A percentile compares a stretch with the other conserved stretches of the same genome.
Evolutionary conservation across 2,113 vertebrate species (phyloP).

Genomic region (Carassius auratus): DNA sequence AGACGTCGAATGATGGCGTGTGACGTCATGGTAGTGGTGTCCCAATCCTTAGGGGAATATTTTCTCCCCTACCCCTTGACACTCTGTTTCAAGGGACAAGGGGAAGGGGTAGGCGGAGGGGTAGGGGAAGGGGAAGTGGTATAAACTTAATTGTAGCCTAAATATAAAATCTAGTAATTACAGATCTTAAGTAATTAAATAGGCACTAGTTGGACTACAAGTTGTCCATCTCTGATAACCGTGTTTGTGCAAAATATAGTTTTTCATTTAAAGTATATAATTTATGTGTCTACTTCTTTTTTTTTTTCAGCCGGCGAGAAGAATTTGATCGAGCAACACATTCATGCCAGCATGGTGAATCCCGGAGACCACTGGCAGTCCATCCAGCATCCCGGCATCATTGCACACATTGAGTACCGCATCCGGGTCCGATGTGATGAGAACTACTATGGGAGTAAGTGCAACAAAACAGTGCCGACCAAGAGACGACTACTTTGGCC

Average conservation of each 20-base stretch:
- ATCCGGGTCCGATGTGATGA: slow-evolving; percentile 89
- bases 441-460: slow-evolving; percentile 91
- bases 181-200: neutral
- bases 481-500: slow-evolving; percentile 91
- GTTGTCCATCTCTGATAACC: neutral
- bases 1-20: too few relatives aligned
- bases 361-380: slow-evolving; percentile 90
- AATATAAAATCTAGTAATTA: neutral
- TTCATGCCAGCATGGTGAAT: slow-evolving; percentile 88
- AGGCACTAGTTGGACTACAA: neutral
- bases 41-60: too few relatives aligned
- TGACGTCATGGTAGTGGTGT: too few relatives aligned
- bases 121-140: too few relatives aligned
- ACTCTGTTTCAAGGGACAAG: too few relatives aligned
- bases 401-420: slow-evolving; percentile 84
- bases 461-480: slow-evolving; percentile 94
- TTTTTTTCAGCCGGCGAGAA: slow-evolving; percentile 68
- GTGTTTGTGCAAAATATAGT: neutral
- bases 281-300: neutral
- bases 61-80: too few relatives aligned
- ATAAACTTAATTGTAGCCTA: neutral
- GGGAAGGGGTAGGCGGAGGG: too few relatives aligned
- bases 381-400: slow-evolving; percentile 81
- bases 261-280: neutral
- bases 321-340: slow-evolving; percentile 86